Percentiles rank a stretch among this genome's conserved stretches.
These are phyloP conservation scores for Ceratina australensis DNA, from an alignment of 1,140 invertebrate genomes.

Conservation along the genomic window DNA sequence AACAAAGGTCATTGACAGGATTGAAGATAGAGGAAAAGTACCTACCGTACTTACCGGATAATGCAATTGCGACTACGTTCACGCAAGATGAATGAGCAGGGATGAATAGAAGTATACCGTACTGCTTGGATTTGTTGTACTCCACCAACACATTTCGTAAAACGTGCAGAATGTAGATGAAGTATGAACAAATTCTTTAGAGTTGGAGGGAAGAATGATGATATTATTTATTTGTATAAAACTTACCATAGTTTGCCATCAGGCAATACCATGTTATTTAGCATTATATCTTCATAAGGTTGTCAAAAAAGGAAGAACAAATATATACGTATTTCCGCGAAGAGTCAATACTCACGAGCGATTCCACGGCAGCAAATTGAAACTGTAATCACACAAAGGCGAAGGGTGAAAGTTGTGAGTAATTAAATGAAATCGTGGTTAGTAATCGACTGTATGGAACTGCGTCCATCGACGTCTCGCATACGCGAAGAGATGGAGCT, in stretches of 20 bases:
- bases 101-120: slow-evolving; percentile 7
- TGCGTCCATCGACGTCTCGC: slow-evolving; percentile 2
- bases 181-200: too few relatives aligned
- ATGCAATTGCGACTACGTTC: not conserved
- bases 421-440: slow-evolving; percentile 10
- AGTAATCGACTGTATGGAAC: slow-evolving; percentile 23
- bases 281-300: too few relatives aligned
- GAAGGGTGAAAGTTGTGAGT: not conserved
- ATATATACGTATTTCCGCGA: too few relatives aligned
- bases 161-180: too few relatives aligned
- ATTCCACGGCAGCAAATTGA: not conserved
- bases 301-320: too few relatives aligned
- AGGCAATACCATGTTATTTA: too few relatives aligned
- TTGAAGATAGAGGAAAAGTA: slow-evolving; percentile 40
- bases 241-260: too few relatives aligned
- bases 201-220: too few relatives aligned
- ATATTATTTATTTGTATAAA: too few relatives aligned
- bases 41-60: slow-evolving; percentile 14
- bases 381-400: not conserved
- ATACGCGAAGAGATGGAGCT: slow-evolving; percentile 30
- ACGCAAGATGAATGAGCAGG: not conserved
- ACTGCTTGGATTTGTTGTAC: not conserved
- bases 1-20: slow-evolving; percentile 35
- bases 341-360: too few relatives aligned
- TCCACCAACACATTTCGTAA: too few relatives aligned